phyloP scores from a whole-genome alignment of 2,113 vertebrate genomes.

The Nannospalax galili region DNA sequence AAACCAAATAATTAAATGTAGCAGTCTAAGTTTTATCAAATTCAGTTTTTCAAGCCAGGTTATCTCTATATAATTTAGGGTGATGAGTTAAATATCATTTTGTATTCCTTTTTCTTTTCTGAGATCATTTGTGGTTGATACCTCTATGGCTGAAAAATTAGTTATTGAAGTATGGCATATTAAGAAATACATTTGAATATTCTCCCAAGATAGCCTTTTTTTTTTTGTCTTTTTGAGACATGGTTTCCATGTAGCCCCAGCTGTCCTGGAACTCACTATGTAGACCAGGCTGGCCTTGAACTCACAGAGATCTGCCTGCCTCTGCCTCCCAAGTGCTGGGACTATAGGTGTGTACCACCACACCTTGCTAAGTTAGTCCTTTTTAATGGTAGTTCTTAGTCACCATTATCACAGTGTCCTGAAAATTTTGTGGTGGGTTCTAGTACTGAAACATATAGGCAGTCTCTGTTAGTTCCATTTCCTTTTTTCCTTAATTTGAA shows the following conservation, averaged over 20 bases:
- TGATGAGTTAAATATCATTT: neutral
- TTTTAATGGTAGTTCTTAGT: neutral
- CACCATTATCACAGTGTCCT: neutral
- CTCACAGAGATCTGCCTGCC: too few species aligned
- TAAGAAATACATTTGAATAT: neutral
- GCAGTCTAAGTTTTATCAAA: neutral
- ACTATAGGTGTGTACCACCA: too few species aligned
- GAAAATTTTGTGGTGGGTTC: neutral
- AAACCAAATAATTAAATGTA: neutral
- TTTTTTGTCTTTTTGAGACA: too few species aligned
- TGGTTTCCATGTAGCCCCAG: too few species aligned
- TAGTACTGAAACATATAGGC: neutral
- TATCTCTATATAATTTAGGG: conserved; percentile 34
- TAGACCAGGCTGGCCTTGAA: too few species aligned
- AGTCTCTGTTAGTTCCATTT: neutral
- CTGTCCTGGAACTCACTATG: too few species aligned
- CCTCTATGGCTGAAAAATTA: neutral
- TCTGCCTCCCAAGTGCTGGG: too few species aligned
- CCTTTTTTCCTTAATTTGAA: neutral
- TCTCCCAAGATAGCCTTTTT: neutral
- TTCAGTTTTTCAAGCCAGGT: neutral
- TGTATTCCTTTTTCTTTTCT: conserved; percentile 3
- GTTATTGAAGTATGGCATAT: neutral
- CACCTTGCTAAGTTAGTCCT: too few species aligned
- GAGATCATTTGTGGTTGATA: conserved; percentile 1